Percentiles rank a stretch among this genome's conserved stretches.
Evolutionary conservation across 2,113 vertebrate species (phyloP).

Genomic region (Hypanus sabinus): DNA sequence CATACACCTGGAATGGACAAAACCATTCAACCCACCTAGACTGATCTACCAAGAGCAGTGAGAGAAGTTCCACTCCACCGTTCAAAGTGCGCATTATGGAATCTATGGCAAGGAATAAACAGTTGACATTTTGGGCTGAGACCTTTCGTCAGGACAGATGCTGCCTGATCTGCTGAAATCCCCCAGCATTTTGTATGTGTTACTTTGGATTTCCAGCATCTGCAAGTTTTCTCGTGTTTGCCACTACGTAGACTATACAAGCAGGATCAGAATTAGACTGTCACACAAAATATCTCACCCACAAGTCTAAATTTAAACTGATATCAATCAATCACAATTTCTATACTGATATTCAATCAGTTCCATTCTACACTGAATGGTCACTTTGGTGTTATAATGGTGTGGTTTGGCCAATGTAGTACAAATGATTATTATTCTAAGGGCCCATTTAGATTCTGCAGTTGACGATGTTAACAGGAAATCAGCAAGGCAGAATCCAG

Average conservation of each 20-base stretch:
- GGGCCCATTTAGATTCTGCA: background rate
- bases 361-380: background rate
- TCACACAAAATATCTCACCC: background rate
- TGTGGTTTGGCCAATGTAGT: background rate
- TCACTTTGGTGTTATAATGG: background rate
- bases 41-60: background rate
- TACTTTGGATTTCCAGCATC: too few species aligned
- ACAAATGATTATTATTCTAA: background rate
- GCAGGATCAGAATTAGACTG: background rate
- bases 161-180: too few species aligned
- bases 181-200: too few species aligned
- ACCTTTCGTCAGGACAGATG: too few species aligned
- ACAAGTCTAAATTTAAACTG: background rate
- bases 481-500: background rate
- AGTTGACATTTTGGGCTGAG: too few species aligned
- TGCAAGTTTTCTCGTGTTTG: too few species aligned
- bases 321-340: background rate
- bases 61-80: too few species aligned
- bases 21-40: background rate
- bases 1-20: background rate
- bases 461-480: background rate
- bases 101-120: too few species aligned
- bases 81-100: too few species aligned
- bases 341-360: background rate
- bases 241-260: background rate